Evolutionary conservation across 2,888 invertebrate species (phyloP), one percentile per base, ranked within the genome.

Genomic region (Prosopocoilus inquinatus): DNA sequence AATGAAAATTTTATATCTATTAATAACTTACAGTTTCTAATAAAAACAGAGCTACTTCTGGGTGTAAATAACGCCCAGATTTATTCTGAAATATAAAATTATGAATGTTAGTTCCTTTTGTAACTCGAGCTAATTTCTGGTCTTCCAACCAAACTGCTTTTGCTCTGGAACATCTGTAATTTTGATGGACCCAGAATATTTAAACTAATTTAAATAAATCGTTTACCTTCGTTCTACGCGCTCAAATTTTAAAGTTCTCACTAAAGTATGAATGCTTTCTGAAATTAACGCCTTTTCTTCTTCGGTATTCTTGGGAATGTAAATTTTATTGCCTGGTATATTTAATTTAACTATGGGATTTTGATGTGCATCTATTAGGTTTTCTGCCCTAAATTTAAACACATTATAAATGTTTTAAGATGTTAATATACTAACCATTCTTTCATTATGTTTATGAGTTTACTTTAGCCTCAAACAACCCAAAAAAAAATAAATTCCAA

Each of bases 21-120:
- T 32, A 38, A 32, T 13, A 44, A 68, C 78, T 78, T 78, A 88
- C 88, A 68, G 81, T 79, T 82, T 88, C 88, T 68, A 88, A 75
- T 45, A 88, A 75, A 69, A 80, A 82, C 39, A 88, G 73, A 35
- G 85, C 80, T 78, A 88, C 88, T 73, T 88, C 88, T 2, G 88
- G 85, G 46, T 78, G 75, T 1, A 89, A 62, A 61, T 66, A 74
- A 38, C 65, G 67, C 9, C 73, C 73, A 48, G 47, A 57, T 59
- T 70, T 70, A 57, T 73, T 70, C 60, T 71, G 71, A 56, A 64
- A 71, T 2, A 75, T 76, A 62, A 70, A 74, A 53, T 65, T 62
- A 36, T 66, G 64, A 13, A 71, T 52, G 7, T 70, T 60, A 9
- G 66, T 64, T 57, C 67, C 68, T 5, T 65, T 63, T 13, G 65